Conservation (phyloP, 2,113 vertebrate species). For the Edolisoma coerulescens region DNA sequence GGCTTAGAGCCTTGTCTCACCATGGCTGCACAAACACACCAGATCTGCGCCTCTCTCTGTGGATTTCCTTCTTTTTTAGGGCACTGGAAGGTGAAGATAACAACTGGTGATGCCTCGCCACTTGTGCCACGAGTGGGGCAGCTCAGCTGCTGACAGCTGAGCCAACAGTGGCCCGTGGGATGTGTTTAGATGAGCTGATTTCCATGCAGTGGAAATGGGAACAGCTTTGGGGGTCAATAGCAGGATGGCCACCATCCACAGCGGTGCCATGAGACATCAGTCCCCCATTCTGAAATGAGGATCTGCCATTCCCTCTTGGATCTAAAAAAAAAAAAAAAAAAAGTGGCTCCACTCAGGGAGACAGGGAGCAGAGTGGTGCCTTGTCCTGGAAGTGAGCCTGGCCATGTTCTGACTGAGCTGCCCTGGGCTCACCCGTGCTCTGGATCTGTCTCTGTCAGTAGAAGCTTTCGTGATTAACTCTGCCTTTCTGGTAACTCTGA, state of each 20-base stretch:
- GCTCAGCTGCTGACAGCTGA: background rate
- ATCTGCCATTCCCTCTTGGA: background rate
- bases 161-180: background rate
- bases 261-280: background rate
- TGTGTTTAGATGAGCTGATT: background rate
- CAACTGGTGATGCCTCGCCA: background rate
- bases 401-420: background rate
- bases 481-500: background rate
- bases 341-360: background rate
- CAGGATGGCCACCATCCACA: background rate
- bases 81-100: background rate
- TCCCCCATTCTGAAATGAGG: background rate
- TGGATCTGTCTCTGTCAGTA: background rate
- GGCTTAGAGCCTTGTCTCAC: background rate
- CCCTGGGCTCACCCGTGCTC: background rate
- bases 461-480: background rate
- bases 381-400: background rate
- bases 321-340: no score
- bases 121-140: accelerated
- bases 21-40: background rate
- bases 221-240: background rate
- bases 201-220: background rate
- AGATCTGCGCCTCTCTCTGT: background rate
- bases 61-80: background rate
- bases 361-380: background rate